A percentile compares a stretch with the other conserved stretches of the same genome.
Conservation (phyloP, 1,140 invertebrate genomes). For the Drosophila punjabiensis region DNA sequence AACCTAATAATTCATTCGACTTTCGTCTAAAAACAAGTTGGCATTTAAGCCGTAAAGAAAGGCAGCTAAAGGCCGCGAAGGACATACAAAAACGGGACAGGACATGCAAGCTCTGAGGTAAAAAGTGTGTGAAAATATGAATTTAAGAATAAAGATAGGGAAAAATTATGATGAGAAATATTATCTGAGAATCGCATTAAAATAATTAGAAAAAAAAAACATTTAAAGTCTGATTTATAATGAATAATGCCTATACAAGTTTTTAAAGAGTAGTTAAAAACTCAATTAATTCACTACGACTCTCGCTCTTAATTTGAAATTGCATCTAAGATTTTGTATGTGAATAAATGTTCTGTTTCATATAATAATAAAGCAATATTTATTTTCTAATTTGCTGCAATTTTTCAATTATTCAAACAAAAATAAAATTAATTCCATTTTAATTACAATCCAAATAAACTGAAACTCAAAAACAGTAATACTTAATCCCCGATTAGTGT, state of each 20-base stretch:
- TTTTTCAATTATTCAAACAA: neutral
- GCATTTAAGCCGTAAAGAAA: constrained; percentile 25
- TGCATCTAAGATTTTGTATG: no score
- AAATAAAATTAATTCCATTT: neutral
- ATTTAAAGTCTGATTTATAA: neutral
- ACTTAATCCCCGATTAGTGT: constrained; percentile 4
- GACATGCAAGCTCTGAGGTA: constrained; percentile 4
- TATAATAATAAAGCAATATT: no score
- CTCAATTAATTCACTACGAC: neutral
- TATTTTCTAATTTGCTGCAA: neutral
- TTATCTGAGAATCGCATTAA: neutral
- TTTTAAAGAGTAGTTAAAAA: neutral
- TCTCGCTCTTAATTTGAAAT: neutral
- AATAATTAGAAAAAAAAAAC: neutral
- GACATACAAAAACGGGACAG: neutral
- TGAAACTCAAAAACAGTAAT: neutral
- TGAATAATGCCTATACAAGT: neutral
- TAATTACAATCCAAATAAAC: neutral
- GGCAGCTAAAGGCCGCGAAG: constrained; percentile 21
- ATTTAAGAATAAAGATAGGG: neutral
- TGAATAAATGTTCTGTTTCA: neutral
- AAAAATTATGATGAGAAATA: neutral
- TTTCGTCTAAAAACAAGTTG: constrained; percentile 42
- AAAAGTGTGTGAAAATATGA: constrained; percentile 8
- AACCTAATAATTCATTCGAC: constrained; percentile 60